Base-by-base conservation (phyloP, 1,140 invertebrate genomes). In the Drosophila sp. region DNA sequence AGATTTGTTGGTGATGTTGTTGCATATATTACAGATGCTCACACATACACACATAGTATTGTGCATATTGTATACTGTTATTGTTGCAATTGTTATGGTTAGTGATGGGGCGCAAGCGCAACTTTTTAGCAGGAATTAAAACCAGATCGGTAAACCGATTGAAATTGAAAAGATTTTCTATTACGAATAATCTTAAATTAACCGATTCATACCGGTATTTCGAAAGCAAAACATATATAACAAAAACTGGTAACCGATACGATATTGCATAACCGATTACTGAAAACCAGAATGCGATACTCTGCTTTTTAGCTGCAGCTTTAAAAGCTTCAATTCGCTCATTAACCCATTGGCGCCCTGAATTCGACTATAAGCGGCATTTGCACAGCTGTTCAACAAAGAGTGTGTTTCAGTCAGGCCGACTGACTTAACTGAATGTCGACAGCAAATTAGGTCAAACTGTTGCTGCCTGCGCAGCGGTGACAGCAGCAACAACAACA, bases 371-470 rank as follows among this genome's bases (percentile, higher is more conserved):
- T 58, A 21, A 16, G 50, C 45, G 25, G 43, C 64, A 65, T 66
- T 77, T 71, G 73, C 80, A 84, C 80, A 86, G 80, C 80, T 84
- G 80, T 86, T 84, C 53, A 36, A 38, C 11, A 36, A 11, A 21
- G 1, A 21, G 21, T 38, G 36, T 13, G 36, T 7, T 38, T 38
- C 7, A 38, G 36, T 21, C 36, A 2, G 5, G 7, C 14, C 57
- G 66, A 27, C 74, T 77, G 46, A 79, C 83, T 87, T 83, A 72
- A 45, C 76, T 84, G 54, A 41, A 61, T 77, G 54, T 71, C 59
- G 66, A 59, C 58, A 36, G 41, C 43, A 71, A 87, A 87, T 87
- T 87, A 79, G 82, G 82, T 87, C 82, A 87, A 79, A 76, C 79
- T 64, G 78, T 80, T 72, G 82, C 82, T 67, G 50, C 13, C 50